Base-by-base conservation (phyloP, 2,113 vertebrate genomes). In the Montifringilla adamsi region DNA sequence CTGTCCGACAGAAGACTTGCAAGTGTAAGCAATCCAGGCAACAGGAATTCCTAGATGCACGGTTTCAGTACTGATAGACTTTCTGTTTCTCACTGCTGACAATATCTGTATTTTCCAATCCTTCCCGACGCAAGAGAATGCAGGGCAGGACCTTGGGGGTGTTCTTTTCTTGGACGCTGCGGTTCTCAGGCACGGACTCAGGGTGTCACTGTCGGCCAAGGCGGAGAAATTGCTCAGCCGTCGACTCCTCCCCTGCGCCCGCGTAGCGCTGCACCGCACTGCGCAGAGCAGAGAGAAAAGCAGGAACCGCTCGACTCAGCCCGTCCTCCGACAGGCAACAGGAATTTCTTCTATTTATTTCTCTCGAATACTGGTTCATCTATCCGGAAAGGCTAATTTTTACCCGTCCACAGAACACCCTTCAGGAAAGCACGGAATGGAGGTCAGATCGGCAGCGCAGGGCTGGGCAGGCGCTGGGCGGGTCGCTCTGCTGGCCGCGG, bases 121-220 rank as follows among this genome's bases (percentile, higher is more conserved):
- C 2, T 2, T 24, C 9, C 14, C 2, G 2, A 6, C 12, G 30
- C 20, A 27, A 84, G 6, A 12, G 43, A 13, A 1, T 1, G 19
- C 26, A 10, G 5, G 44, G 30, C 33, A 39, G 26, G 9, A 39
- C 7, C 5, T 47, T 46, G 2, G 3, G 27, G 20, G 7, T 69
- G 7, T 8, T 60, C 1, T 53, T 68, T 5, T 6, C 10, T 52
- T 5, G 19, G 19, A n/a, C 15, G 2, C 18, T 96, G 95, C 74
- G 13, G 14, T 96, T 93, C 66, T 43, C 18, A 28, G 13, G 3
- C 19, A 22, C 10, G 9, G 84, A 63, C 96, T 96, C 92, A 70
- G 60, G 93, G 92, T 96, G 96, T 95, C 95, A 70, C 87, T 96
- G 84, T 96, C 43, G 89, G 35, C 77, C 73, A 94, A 81, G 60